Percentiles rank a stretch among this genome's conserved stretches.
Evolutionary conservation across 1,140 invertebrate species (phyloP).

Genomic region (Megalonaias nervosa): DNA sequence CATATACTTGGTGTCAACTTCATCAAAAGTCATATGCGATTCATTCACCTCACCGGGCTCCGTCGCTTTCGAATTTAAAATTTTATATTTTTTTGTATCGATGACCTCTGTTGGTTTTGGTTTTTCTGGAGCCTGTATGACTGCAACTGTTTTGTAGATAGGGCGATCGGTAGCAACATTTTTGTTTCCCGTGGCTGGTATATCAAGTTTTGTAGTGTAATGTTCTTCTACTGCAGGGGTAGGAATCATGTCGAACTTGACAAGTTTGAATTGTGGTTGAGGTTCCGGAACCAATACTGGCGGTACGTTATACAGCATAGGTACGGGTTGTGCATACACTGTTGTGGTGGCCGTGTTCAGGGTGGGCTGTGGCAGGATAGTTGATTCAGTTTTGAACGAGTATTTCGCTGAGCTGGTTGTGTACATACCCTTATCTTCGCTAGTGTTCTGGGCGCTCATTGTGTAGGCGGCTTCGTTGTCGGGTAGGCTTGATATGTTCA

Average conservation of each 20-base stretch:
- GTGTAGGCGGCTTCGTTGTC: too few species aligned
- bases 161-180: slow-evolving; percentile 6
- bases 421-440: too few species aligned
- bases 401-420: neutral
- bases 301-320: slow-evolving; percentile 3
- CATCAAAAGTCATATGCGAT: slow-evolving; percentile 25
- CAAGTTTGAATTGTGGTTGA: slow-evolving; percentile 11
- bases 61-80: slow-evolving; percentile 17
- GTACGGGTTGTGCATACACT: neutral
- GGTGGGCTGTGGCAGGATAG: too few species aligned
- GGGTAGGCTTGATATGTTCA: too few species aligned
- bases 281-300: slow-evolving; percentile 21
- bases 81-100: slow-evolving; percentile 17
- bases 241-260: slow-evolving; percentile 22
- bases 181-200: slow-evolving; percentile 1
- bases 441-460: too few species aligned
- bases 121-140: slow-evolving; percentile 19
- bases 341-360: neutral
- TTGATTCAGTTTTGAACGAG: slow-evolving; percentile 20
- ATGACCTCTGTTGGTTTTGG: slow-evolving; percentile 2
- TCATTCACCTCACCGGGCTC: slow-evolving; percentile 11
- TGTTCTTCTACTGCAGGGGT: slow-evolving; percentile 5
- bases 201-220: neutral
- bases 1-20: slow-evolving; percentile 28
- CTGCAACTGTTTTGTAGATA: slow-evolving; percentile 30